phyloP scores from a whole-genome alignment of 2,113 vertebrate genomes.

The Centropus bengalensis region DNA sequence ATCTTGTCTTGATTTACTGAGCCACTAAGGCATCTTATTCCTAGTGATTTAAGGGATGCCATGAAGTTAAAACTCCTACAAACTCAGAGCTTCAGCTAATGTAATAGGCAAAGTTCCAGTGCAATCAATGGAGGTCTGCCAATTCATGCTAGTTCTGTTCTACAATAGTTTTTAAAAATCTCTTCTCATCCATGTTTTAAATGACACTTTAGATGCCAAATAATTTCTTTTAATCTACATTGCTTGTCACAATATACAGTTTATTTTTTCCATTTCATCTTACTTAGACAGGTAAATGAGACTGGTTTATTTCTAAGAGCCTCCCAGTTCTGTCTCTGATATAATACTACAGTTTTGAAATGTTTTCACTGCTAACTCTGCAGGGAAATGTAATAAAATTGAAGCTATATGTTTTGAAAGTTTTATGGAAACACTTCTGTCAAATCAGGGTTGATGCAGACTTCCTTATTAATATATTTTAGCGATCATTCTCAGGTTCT shows the following conservation, averaged over 20 bases:
- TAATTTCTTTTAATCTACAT: slow-evolving; percentile 22
- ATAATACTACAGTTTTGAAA: background rate
- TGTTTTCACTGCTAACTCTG: background rate
- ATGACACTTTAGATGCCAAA: slow-evolving; percentile 8
- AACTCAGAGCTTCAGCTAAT: slow-evolving; percentile 47
- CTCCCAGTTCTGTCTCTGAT: background rate
- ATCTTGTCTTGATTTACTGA: slow-evolving; percentile 59
- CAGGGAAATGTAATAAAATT: slow-evolving; percentile 13
- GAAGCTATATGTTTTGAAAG: slow-evolving; percentile 25
- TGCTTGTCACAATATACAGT: background rate
- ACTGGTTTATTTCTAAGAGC: slow-evolving; percentile 32
- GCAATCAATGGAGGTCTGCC: slow-evolving; percentile 42
- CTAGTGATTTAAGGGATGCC: slow-evolving; percentile 52
- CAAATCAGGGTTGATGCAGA: background rate
- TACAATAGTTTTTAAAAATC: slow-evolving; percentile 8
- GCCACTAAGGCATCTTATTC: slow-evolving; percentile 45
- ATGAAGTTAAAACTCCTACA: slow-evolving; percentile 42
- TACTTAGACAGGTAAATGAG: slow-evolving; percentile 27
- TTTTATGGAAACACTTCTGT: slow-evolving; percentile 27
- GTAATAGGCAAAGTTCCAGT: slow-evolving; percentile 43
- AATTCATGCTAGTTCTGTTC: slow-evolving; percentile 7
- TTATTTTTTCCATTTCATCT: slow-evolving; percentile 36
- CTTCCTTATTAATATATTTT: background rate
- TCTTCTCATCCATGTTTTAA: slow-evolving; percentile 19
- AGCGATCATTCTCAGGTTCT: background rate